A percentile compares a stretch with the other conserved stretches of the same genome.
Conservation (phyloP, 2,888 invertebrate species). For the Epinotia demarniana region DNA sequence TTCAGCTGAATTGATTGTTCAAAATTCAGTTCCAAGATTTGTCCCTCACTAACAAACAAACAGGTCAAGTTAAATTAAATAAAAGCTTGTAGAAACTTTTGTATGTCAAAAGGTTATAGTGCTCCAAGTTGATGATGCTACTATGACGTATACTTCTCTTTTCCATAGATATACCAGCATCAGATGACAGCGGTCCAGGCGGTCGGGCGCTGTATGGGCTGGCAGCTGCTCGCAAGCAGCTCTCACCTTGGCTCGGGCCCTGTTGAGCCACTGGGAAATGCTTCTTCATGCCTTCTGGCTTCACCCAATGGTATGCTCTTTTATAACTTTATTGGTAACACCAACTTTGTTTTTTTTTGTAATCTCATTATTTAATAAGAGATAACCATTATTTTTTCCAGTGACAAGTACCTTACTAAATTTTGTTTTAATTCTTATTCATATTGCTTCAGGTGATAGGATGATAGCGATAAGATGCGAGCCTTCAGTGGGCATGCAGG, state of each 20-base stretch:
- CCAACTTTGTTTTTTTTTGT: not conserved
- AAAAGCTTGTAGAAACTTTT: not conserved
- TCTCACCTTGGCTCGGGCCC: conserved; percentile 95
- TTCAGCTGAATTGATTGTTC: too few relatives aligned
- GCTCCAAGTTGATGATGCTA: not conserved
- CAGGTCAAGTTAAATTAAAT: too few relatives aligned
- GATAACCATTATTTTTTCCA: not conserved
- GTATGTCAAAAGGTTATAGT: not conserved
- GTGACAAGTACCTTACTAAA: conserved; percentile 1
- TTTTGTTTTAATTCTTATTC: not conserved
- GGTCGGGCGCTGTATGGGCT: conserved; percentile 97
- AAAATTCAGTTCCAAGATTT: too few relatives aligned
- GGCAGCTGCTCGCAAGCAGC: conserved; percentile 96
- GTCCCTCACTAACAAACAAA: too few relatives aligned
- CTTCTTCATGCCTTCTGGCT: conserved; percentile 95
- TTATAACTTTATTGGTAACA: not conserved
- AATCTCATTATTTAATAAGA: too few relatives aligned
- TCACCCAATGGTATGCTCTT: conserved; percentile 91
- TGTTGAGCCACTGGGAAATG: conserved; percentile 96
- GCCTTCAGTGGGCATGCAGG: conserved; percentile 94
- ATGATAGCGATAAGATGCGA: conserved; percentile 96
- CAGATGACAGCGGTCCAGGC: conserved; percentile 96
- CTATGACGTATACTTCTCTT: conserved; percentile 24
- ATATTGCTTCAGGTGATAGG: conserved; percentile 84
- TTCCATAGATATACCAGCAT: conserved; percentile 94